Percentiles rank a stretch among this genome's conserved stretches.
Evolutionary conservation across 2,888 invertebrate species (phyloP).

Genomic region (Aromia moschata): DNA sequence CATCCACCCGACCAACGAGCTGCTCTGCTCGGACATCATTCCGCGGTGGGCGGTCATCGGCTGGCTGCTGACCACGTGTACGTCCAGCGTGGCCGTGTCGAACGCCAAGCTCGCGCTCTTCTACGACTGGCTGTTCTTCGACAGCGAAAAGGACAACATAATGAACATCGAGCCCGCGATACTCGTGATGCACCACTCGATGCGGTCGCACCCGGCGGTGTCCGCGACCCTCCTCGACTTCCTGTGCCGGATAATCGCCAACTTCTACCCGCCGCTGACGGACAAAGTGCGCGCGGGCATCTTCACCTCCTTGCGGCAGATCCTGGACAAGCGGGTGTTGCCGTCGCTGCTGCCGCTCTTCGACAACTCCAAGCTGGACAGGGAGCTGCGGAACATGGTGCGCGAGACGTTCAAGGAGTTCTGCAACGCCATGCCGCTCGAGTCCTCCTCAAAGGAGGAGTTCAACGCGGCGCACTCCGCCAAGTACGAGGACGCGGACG

Average conservation of each 20-base stretch:
- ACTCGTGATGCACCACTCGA: constrained; percentile 92
- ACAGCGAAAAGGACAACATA: constrained; percentile 90
- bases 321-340: constrained; percentile 90
- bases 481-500: constrained; percentile 49
- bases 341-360: constrained; percentile 87
- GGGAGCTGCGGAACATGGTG: constrained; percentile 83
- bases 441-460: constrained; percentile 46
- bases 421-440: constrained; percentile 64
- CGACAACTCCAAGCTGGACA: constrained; percentile 87
- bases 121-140: constrained; percentile 94
- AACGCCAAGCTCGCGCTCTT: constrained; percentile 92
- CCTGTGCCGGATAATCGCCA: constrained; percentile 88
- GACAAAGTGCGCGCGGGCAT: constrained; percentile 85
- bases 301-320: constrained; percentile 83
- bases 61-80: constrained; percentile 91
- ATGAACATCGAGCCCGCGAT: constrained; percentile 97
- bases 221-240: constrained; percentile 92
- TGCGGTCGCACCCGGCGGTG: constrained; percentile 90
- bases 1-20: constrained; percentile 92
- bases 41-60: constrained; percentile 96
- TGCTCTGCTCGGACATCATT: constrained; percentile 92
- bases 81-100: constrained; percentile 86
- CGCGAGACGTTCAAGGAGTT: constrained; percentile 93
- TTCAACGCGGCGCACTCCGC: constrained; percentile 38
- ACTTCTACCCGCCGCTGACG: constrained; percentile 82